These are phyloP conservation scores for Calliopum simillimum DNA, from an alignment of 2,888 invertebrate genomes.

Conservation along the genomic window DNA sequence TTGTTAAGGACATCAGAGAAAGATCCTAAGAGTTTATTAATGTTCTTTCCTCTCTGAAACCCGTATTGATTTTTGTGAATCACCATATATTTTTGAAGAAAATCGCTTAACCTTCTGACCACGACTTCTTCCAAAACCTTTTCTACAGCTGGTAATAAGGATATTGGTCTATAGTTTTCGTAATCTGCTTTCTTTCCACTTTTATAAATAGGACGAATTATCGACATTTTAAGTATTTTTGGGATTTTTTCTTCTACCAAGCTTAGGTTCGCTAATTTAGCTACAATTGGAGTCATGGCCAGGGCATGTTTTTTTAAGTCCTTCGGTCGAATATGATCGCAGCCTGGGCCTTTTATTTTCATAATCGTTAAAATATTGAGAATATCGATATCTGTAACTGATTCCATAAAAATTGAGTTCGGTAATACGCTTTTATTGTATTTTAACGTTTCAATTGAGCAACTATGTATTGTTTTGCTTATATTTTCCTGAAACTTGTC, in stretches of 20 bases:
- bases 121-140: too few relatives aligned
- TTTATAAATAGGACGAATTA: conserved; percentile 22
- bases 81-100: too few relatives aligned
- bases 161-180: too few relatives aligned
- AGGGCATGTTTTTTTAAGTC: neutral
- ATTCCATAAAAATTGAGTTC: conserved; percentile 13
- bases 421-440: too few relatives aligned
- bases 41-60: conserved; percentile 4
- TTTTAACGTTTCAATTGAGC: too few relatives aligned
- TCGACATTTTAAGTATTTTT: conserved; percentile 1
- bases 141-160: too few relatives aligned
- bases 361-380: conserved; percentile 1
- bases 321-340: conserved; percentile 10
- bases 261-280: too few relatives aligned
- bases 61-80: conserved; percentile 9
- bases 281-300: too few relatives aligned
- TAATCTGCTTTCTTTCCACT: too few relatives aligned
- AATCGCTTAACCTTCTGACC: too few relatives aligned
- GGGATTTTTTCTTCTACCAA: neutral
- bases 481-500: too few relatives aligned
- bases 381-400: neutral
- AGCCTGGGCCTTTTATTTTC: conserved; percentile 10
- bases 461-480: too few relatives aligned
- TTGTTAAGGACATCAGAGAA: conserved; percentile 4
- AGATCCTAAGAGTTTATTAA: neutral